Percentiles rank a stretch among this genome's conserved stretches.
These are phyloP conservation scores for Galerucella nymphaeae DNA, from an alignment of 2,888 invertebrate genomes.

Conservation along the genomic window DNA sequence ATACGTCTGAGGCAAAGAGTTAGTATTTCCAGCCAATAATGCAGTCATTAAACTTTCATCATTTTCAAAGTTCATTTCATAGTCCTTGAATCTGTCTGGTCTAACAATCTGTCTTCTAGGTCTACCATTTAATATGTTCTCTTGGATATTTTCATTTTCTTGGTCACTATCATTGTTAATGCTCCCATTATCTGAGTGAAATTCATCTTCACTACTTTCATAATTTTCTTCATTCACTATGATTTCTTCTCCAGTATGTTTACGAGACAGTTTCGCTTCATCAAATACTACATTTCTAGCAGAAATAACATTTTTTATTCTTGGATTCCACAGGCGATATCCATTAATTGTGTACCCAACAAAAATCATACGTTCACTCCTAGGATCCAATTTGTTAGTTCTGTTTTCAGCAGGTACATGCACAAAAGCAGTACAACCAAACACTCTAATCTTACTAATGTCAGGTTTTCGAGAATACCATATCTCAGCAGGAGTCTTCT, in stretches of 20 bases:
- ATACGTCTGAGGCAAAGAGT: conserved; percentile 13
- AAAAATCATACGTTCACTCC: conserved; percentile 42
- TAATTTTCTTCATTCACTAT: background rate
- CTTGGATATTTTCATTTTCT: background rate
- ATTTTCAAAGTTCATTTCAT: conserved; percentile 29
- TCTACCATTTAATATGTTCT: background rate
- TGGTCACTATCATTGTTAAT: background rate
- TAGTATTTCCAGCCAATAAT: conserved; percentile 25
- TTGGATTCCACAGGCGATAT: conserved; percentile 50
- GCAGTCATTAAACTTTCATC: conserved; percentile 29
- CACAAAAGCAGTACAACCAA: conserved; percentile 47
- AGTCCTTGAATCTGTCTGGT: conserved; percentile 34
- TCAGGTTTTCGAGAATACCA: conserved; percentile 42
- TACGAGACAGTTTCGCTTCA: background rate
- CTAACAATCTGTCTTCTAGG: background rate
- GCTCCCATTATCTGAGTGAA: background rate
- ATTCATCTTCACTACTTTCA: background rate
- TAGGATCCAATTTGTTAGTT: conserved; percentile 48
- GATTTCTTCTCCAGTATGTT: background rate
- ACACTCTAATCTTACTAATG: conserved; percentile 45
- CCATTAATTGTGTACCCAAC: conserved; percentile 49
- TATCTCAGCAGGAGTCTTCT: conserved; percentile 43
- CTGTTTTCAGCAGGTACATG: conserved; percentile 44
- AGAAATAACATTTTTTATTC: conserved; percentile 39
- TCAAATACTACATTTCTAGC: conserved; percentile 42